Percentiles rank a stretch among this genome's conserved stretches.
Conservation (phyloP, 2,113 vertebrate genomes). For the Pycnonotus jocosus region DNA sequence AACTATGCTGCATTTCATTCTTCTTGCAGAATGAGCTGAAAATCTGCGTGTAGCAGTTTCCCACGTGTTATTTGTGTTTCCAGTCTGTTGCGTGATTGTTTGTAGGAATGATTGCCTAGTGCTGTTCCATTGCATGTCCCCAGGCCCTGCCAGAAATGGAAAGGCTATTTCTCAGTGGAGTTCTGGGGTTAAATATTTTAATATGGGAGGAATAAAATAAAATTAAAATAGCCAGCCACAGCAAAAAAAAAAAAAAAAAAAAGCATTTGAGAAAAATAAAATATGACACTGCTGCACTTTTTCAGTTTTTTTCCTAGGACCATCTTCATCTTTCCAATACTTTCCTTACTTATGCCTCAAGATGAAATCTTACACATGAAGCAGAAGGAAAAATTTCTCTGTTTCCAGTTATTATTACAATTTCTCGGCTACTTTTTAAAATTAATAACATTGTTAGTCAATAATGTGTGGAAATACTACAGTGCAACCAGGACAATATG, state of each 20-base stretch:
- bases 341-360: neutral
- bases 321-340: neutral
- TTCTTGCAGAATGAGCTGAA: neutral
- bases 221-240: neutral
- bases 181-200: neutral
- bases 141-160: neutral
- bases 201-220: neutral
- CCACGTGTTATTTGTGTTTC: neutral
- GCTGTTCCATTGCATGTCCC: neutral
- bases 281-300: neutral
- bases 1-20: neutral
- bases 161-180: neutral
- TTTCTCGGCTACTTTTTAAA: neutral
- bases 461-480: neutral
- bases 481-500: neutral
- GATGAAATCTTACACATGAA: neutral
- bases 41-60: accelerated
- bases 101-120: neutral
- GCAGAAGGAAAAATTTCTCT: neutral
- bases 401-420: neutral
- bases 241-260: neutral
- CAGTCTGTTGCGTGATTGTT: neutral
- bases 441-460: neutral
- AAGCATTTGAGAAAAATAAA: neutral
- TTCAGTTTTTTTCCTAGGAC: neutral